These are phyloP conservation scores for Propithecus coquereli DNA, from an alignment of 2,113 vertebrate genomes.

Conservation along the genomic window DNA sequence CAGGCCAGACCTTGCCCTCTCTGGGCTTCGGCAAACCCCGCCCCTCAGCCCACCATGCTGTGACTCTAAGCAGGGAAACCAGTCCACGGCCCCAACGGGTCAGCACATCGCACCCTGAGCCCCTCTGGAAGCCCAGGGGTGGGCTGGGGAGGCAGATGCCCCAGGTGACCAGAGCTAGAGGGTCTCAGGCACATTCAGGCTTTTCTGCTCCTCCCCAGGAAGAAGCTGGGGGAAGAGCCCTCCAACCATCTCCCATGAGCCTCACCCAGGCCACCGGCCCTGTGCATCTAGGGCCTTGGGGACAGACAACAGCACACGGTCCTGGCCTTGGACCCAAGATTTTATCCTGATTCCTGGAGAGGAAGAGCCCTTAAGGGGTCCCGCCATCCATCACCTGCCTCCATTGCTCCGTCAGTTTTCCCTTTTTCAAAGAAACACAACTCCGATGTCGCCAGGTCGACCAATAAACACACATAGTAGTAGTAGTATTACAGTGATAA, in stretches of 20 bases:
- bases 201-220: background rate
- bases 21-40: background rate
- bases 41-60: accelerated
- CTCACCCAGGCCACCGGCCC: background rate
- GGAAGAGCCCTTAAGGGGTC: background rate
- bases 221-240: background rate
- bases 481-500: background rate
- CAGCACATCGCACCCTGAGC: background rate
- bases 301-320: background rate
- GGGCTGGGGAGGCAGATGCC: background rate
- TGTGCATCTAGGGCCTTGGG: background rate
- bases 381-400: background rate
- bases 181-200: background rate
- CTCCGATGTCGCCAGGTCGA: no score
- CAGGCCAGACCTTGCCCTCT: background rate
- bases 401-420: background rate
- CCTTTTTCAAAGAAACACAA: background rate
- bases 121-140: accelerated
- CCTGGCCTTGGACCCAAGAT: background rate
- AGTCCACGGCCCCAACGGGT: accelerated
- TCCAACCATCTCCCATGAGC: accelerated
- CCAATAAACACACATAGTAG: background rate
- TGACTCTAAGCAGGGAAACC: background rate
- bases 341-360: background rate
- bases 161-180: background rate